A percentile compares a stretch with the other conserved stretches of the same genome.
Evolutionary conservation across 2,113 vertebrate genomes (phyloP).

Genomic region (Vombatus ursinus): DNA sequence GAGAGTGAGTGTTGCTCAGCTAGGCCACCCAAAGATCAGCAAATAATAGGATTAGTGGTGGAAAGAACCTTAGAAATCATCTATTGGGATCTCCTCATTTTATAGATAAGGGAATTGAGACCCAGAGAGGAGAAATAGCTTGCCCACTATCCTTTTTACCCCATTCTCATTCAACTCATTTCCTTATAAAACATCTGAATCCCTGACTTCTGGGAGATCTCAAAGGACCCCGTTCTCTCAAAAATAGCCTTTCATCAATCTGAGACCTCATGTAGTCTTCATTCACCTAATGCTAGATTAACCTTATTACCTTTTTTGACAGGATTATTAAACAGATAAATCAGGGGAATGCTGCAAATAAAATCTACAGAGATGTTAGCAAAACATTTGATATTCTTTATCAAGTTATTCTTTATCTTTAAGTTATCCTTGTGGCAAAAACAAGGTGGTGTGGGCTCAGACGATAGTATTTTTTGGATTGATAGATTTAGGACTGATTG

Average conservation of each 20-base stretch:
- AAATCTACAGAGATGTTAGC: not conserved
- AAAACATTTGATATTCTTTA: not conserved
- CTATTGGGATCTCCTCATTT: not conserved
- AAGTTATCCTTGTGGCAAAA: not conserved
- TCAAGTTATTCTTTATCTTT: not conserved
- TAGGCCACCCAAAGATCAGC: not conserved
- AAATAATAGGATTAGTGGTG: not conserved
- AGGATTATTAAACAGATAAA: not conserved
- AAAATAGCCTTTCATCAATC: not conserved
- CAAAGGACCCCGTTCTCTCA: fast-evolving
- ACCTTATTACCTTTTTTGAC: not conserved
- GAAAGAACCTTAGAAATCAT: not conserved
- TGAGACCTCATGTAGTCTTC: not conserved
- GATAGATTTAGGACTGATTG: not conserved
- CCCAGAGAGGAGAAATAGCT: not conserved
- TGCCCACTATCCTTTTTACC: not conserved
- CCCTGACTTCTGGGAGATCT: not conserved
- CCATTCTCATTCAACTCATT: not conserved
- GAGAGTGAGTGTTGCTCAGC: not conserved
- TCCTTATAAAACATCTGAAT: not conserved
- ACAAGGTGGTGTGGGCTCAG: not conserved
- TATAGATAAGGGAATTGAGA: not conserved
- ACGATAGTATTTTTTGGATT: not conserved
- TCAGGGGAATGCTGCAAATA: not conserved
- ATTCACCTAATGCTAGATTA: not conserved